Conservation (phyloP, 2,113 vertebrate species). For the Chionomys nivalis region DNA sequence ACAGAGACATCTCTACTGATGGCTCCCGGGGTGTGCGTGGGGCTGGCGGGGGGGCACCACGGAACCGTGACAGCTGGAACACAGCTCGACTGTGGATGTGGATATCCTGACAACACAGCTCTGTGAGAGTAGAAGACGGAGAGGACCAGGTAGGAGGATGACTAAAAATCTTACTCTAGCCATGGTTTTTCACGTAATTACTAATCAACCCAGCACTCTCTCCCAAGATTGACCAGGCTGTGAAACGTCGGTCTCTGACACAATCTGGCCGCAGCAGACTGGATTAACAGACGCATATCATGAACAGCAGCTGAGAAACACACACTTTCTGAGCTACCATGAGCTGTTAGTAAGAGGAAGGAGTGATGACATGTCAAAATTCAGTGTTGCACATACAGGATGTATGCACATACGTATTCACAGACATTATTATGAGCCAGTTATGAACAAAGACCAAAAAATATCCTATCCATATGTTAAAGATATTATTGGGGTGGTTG, state of each 20-base stretch:
- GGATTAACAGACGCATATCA: neutral
- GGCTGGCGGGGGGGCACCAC: neutral
- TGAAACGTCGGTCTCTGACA: neutral
- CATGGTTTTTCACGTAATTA: neutral
- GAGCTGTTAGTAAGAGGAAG: neutral
- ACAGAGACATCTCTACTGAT: neutral
- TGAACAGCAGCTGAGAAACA: neutral
- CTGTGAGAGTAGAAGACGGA: neutral
- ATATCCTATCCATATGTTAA: neutral
- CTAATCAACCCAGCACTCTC: neutral
- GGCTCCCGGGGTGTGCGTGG: too few species aligned
- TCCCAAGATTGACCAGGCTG: neutral
- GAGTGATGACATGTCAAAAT: neutral
- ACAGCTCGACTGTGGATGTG: neutral
- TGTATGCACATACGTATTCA: fast-evolving
- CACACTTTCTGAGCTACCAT: neutral
- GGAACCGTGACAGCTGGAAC: neutral
- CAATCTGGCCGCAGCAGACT: neutral
- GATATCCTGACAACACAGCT: neutral
- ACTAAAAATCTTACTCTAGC: neutral
- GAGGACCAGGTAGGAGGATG: neutral
- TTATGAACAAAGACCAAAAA: neutral
- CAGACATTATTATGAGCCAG: neutral
- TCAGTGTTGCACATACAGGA: neutral
- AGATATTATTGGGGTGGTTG: neutral